Evolutionary conservation across 2,797 vertebrate species (phyloP), one percentile per base, ranked within the genome.

Genomic region (Kryptolebias ocellatus): DNA sequence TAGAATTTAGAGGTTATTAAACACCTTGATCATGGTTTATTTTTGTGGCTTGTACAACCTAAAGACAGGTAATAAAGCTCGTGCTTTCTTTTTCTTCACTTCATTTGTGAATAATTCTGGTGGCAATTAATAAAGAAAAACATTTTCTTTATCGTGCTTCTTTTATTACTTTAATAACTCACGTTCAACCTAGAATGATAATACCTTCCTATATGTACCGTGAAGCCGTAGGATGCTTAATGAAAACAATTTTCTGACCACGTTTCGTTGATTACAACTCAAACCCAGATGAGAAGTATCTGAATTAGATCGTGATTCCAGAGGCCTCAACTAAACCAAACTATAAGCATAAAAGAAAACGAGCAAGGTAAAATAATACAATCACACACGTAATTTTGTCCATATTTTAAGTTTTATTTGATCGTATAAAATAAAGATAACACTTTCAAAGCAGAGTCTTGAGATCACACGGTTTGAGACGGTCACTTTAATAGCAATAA

Each of bases 401-500:
- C 10, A 8, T 44, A 15, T 5, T 29, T 29, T 16, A 44, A 14
- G 10, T 20, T 51, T 67, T n/a, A 28, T 54, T 28, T 42, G 10
- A 53, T 18, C 53, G 18, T 46, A 12, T 28, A 17, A 28, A 60
- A 53, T 56, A 27, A 5, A 54, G 64, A 79, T n/a, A 0, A 70
- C 14, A 60, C 34, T 45, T 76, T 55, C 20, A 53, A 79, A 80
- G 24, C 6, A 80, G 18, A 82, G 44, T 66, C 60, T 44, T 65
- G 66, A 76, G 54, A 67, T 53, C 4, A 2, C 8, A 58, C 16
- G 42, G 56, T 50, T 87, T 72, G 59, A 80, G 79, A 89, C 83
- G 76, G 75, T 87, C 78, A 91, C 88, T 91, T 90, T 89, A 91
- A 89, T 92, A 78, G 76, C 82, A 80, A 86, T 89, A 82, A 82